phyloP scores from a whole-genome alignment of 2,797 vertebrate species.

The Aldrovandia affinis region DNA sequence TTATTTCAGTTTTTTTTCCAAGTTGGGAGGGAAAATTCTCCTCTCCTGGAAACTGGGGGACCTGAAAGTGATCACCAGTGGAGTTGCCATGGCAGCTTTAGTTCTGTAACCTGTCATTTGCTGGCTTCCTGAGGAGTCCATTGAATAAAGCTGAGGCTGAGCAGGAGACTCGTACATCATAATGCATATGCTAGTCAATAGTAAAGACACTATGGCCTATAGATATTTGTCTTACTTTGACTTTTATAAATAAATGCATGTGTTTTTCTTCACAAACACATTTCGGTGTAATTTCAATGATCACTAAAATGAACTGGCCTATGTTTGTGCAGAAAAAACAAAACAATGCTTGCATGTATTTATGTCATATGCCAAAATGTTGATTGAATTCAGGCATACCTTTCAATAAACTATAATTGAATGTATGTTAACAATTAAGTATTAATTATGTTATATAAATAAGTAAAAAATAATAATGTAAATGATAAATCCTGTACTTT shows the following conservation, averaged over 20 bases:
- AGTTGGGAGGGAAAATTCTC: not conserved
- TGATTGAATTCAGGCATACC: not conserved
- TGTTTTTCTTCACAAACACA: not conserved
- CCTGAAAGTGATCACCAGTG: constrained; percentile 9
- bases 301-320: not conserved
- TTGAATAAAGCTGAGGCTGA: not conserved
- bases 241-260: not conserved
- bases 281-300: not conserved
- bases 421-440: not conserved
- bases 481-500: no score
- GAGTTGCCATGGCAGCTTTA: constrained; percentile 11
- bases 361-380: no score
- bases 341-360: no score
- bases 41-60: constrained; percentile 1
- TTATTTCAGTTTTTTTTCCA: constrained; percentile 1
- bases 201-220: not conserved
- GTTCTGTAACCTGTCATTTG: constrained; percentile 13
- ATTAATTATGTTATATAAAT: no score
- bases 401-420: not conserved
- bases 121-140: constrained; percentile 20
- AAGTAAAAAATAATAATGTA: no score
- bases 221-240: not conserved
- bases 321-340: not conserved
- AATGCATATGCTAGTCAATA: constrained; percentile 14
- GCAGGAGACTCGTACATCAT: not conserved